Evolutionary conservation across 1,140 invertebrate genomes (phyloP), one percentile per base, ranked within the genome.

Genomic region (Drosophila takahashii): DNA sequence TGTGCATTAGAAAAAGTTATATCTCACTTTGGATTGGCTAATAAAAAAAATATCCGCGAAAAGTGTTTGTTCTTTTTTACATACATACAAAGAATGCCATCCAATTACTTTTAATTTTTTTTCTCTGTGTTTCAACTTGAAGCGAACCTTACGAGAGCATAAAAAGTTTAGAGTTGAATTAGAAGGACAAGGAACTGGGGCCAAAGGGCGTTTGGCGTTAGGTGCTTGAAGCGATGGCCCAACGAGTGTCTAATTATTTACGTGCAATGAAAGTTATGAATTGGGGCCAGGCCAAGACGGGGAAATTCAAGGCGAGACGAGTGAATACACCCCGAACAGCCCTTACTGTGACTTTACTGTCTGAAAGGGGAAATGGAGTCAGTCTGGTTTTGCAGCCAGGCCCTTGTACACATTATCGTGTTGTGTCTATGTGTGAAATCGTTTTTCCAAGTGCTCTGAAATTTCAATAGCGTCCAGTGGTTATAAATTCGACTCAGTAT

Each of bases 141-240:
- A n/a, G 27, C 36, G 10, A 26, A 13, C 39, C 65, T 71, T 54
- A 50, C 34, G 58, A 54, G 77, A 47, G 32, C 61, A 81, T 77
- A 81, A 81, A 77, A 73, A 77, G 79, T 81, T 81, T 81, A 72
- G 66, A 81, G 65, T 81, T 67, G 50, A 72, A 66, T 73, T 65
- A 71, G 54, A 52, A 45, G 52, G 41, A 39, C 29, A 39, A 6
- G 34, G 29, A 41, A 48, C 26, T 64, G 36, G 9, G 10, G n/a
- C 9, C n/a, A 22, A 18, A 50, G 44, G 11, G 18, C 16, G 34
- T 29, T 47, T 34, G 11, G 18, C n/a, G 34, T 29, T 47, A 27
- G 26, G 51, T 41, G 34, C 52, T 42, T 42, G 36, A 69, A 48
- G 56, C 69, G 56, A 62, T 62, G 57, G 15, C 34, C 60, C 42